Evolutionary conservation across 2,888 invertebrate species (phyloP).

Genomic region (Cosmorhoe ocellata): DNA sequence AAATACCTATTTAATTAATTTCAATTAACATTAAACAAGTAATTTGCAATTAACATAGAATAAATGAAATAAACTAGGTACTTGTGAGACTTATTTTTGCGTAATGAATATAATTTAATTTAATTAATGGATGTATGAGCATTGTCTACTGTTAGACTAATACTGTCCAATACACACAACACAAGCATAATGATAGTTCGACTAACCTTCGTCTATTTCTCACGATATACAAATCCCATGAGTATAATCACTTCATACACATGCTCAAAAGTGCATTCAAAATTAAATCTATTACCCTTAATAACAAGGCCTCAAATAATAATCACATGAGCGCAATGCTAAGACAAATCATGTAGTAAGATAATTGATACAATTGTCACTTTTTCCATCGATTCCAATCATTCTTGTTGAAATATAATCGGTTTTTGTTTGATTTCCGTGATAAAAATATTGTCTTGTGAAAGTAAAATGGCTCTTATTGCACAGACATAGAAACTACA

Average conservation of each 20-base stretch:
- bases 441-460: neutral
- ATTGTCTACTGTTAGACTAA: no score
- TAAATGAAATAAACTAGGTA: no score
- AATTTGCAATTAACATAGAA: no score
- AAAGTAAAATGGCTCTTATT: no score
- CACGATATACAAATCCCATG: conserved; percentile 21
- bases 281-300: neutral
- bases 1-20: no score
- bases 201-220: conserved; percentile 20
- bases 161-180: no score
- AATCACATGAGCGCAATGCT: neutral
- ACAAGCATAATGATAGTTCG: no score
- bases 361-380: conserved; percentile 31
- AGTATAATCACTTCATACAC: conserved; percentile 4
- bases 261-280: neutral
- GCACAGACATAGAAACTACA: no score
- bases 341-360: conserved; percentile 27
- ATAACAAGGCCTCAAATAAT: neutral
- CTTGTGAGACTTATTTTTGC: no score
- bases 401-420: conserved; percentile 17
- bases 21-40: no score
- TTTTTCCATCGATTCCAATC: conserved; percentile 22
- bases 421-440: conserved; percentile 3
- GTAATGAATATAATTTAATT: no score
- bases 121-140: no score